Evolutionary conservation across 2,888 invertebrate genomes (phyloP).

Genomic region (Tetheella fluctuosa): DNA sequence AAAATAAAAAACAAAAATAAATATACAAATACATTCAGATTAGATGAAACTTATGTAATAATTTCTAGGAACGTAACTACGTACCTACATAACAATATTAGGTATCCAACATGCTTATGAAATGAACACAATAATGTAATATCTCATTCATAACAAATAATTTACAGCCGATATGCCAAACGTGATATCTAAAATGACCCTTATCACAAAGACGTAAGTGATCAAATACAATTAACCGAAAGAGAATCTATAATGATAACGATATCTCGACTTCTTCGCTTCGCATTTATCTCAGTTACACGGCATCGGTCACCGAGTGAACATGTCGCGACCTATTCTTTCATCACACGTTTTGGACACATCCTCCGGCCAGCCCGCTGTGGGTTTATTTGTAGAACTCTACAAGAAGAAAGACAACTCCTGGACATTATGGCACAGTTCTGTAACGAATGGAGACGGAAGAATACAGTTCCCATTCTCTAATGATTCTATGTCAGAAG

Average conservation of each 20-base stretch:
- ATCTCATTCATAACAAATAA: too few species aligned
- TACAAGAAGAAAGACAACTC: slow-evolving; percentile 85
- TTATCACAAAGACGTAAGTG: background rate
- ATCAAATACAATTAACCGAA: background rate
- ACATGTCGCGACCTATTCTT: slow-evolving; percentile 83
- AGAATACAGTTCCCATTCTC: slow-evolving; percentile 86
- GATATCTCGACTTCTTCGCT: background rate
- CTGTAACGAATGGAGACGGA: slow-evolving; percentile 87
- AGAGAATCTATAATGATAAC: background rate
- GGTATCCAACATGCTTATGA: background rate
- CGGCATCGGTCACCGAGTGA: background rate
- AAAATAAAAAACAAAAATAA: too few species aligned
- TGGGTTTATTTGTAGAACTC: slow-evolving; percentile 87
- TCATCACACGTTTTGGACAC: slow-evolving; percentile 91
- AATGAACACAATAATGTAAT: too few species aligned
- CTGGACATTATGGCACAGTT: slow-evolving; percentile 88
- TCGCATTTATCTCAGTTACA: background rate
- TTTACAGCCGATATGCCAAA: too few species aligned
- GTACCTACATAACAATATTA: too few species aligned
- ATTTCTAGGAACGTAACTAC: too few species aligned
- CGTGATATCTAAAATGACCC: too few species aligned
- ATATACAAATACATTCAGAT: too few species aligned
- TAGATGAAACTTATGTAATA: too few species aligned
- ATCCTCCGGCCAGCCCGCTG: slow-evolving; percentile 86
- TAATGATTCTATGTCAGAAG: slow-evolving; percentile 84